Conservation (phyloP, 2,888 invertebrate species). For the Nomada fucata region DNA sequence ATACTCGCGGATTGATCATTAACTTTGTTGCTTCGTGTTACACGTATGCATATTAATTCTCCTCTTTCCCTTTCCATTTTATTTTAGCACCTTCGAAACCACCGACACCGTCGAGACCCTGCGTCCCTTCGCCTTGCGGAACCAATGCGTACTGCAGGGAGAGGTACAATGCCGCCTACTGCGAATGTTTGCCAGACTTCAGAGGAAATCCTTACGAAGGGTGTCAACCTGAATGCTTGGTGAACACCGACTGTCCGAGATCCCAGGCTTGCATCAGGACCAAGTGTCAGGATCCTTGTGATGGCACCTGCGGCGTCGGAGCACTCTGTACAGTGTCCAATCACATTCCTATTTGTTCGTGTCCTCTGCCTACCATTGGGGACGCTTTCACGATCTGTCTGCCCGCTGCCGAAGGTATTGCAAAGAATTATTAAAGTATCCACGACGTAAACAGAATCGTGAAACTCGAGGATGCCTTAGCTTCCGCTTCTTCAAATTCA, state of each 20-base stretch:
- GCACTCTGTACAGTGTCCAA: constrained; percentile 89
- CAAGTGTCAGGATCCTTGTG: constrained; percentile 90
- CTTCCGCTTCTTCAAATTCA: background rate
- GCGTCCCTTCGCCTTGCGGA: constrained; percentile 88
- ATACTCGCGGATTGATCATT: background rate
- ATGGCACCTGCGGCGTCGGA: constrained; percentile 91
- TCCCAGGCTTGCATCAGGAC: constrained; percentile 88
- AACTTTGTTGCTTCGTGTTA: background rate
- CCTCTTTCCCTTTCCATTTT: background rate
- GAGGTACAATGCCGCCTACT: constrained; percentile 88
- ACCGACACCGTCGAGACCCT: constrained; percentile 83
- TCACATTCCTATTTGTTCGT: constrained; percentile 91
- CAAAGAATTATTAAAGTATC: background rate
- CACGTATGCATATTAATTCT: background rate
- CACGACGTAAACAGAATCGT: background rate
- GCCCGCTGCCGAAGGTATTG: constrained; percentile 75
- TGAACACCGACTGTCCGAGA: constrained; percentile 89
- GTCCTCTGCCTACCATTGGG: constrained; percentile 88
- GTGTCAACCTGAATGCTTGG: constrained; percentile 90
- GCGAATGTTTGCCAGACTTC: constrained; percentile 89
- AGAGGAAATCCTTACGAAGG: constrained; percentile 87
- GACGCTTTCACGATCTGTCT: constrained; percentile 90
- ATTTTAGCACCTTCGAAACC: constrained; percentile 48
- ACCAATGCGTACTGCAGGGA: constrained; percentile 89
- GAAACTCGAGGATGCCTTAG: background rate